Base-by-base conservation (phyloP, 2,888 invertebrate genomes). In the Linnaemya vulpina region DNA sequence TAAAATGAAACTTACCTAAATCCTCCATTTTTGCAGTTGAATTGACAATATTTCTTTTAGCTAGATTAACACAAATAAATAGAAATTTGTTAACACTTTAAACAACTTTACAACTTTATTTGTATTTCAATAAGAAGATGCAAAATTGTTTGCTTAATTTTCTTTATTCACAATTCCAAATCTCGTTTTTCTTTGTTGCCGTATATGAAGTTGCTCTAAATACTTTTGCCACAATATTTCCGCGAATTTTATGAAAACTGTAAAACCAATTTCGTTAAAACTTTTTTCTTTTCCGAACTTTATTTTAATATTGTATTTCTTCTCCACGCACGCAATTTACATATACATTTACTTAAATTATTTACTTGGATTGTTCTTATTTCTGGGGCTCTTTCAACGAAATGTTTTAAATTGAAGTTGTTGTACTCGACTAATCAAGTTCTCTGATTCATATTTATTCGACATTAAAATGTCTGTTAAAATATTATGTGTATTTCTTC, bases 381-480 rank as follows among this genome's bases (percentile, higher is more conserved):
- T 68, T 60, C 10, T 8, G 15, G 30, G 10, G 49, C 35, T 73
- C 76, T 73, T 62, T 70, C 5, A 53, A 22, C 17, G 55, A 82
- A 83, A 74, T 74, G 83, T 60, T 82, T 78, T 51, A 76, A 82
- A 65, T 82, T 85, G 78, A 78, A 85, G 84, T 84, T 85, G 74
- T 81, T 74, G 78, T 73, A 60, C 51, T 63, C 78, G 81, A 85
- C 85, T 78, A 78, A 70, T 77, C 84, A 46, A 74, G 70, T 74
- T 85, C 60, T 78, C 78, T 85, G 85, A 85, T 82, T 85, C 85
- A 85, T 65, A 65, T 85, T 75, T 75, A 82, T 82, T 78, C 63
- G 65, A 51, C 70, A 60, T 85, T 80, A 67, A 77, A 76, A 73
- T 35, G 83, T 73, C 83, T 77, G 77, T 78, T 74, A 74, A 79